Evolutionary conservation across 2,797 vertebrate species (phyloP).

Genomic region (Pelodytes ibericus): DNA sequence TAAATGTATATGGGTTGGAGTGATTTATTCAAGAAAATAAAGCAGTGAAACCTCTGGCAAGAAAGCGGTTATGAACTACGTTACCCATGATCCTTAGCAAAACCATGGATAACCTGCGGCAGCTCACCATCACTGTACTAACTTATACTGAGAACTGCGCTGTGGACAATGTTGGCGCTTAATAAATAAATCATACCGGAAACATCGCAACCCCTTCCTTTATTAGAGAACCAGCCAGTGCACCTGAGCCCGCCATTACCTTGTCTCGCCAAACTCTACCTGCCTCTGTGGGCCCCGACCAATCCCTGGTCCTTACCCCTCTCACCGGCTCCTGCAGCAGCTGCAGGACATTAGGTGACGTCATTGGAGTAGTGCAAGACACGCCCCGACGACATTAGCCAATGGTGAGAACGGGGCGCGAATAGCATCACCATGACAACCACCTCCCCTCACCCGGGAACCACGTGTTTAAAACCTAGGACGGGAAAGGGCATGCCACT

Average conservation of each 20-base stretch:
- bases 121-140: too few species aligned
- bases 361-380: not conserved
- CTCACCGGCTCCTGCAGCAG: conserved; percentile 45
- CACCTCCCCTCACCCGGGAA: conserved; percentile 31
- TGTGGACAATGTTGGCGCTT: too few species aligned
- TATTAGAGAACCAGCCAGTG: not conserved
- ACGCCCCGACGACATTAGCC: conserved; percentile 9
- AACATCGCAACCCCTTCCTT: not conserved
- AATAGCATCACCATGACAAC: conserved; percentile 27
- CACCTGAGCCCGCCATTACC: not conserved
- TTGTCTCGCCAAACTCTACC: too few species aligned
- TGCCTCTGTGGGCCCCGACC: conserved; percentile 51
- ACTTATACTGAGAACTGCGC: too few species aligned
- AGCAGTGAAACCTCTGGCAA: too few species aligned
- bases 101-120: too few species aligned
- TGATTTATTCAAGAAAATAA: too few species aligned
- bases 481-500: not conserved
- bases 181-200: not conserved
- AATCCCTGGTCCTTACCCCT: not conserved
- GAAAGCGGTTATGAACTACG: too few species aligned
- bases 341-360: conserved; percentile 46
- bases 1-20: too few species aligned
- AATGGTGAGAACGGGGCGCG: conserved; percentile 21
- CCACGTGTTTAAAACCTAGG: conserved; percentile 25
- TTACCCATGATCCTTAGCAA: too few species aligned